phyloP scores from a whole-genome alignment of 2,113 vertebrate species.

The Actenoides hombroni region DNA sequence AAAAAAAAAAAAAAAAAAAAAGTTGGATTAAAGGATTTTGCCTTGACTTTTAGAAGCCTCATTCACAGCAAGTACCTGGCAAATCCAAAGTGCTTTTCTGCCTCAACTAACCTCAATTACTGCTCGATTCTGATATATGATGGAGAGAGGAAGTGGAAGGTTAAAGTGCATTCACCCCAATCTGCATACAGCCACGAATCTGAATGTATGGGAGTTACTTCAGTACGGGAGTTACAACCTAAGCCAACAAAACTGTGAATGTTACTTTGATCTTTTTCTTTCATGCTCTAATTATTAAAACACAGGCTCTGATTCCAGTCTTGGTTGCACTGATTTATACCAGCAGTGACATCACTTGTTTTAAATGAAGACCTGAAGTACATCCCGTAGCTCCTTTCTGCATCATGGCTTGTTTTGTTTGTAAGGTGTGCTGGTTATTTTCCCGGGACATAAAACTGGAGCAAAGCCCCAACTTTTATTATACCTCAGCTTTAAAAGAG shows the following conservation, averaged over 20 bases:
- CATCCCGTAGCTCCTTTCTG: neutral
- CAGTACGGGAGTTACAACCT: neutral
- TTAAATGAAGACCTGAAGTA: neutral
- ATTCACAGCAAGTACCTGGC: neutral
- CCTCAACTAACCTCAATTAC: conserved; percentile 44
- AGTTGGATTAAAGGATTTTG: conserved; percentile 36
- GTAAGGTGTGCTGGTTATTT: neutral
- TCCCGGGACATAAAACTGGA: neutral
- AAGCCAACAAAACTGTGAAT: neutral
- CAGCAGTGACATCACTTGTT: neutral
- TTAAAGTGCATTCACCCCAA: neutral
- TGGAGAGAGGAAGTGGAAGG: neutral
- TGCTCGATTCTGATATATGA: neutral
- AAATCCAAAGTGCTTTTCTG: conserved; percentile 48
- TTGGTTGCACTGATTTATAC: neutral
- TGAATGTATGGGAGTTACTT: neutral
- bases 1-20: neutral
- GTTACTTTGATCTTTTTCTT: neutral
- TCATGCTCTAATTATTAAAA: neutral
- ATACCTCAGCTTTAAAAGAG: neutral
- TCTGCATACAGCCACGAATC: neutral
- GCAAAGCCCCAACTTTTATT: neutral
- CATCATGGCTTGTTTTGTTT: neutral
- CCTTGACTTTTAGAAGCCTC: neutral
- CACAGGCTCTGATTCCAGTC: neutral